Evolutionary conservation across 2,888 invertebrate genomes (phyloP), one percentile per base, ranked within the genome.

Genomic region (Microctonus brassicae): DNA sequence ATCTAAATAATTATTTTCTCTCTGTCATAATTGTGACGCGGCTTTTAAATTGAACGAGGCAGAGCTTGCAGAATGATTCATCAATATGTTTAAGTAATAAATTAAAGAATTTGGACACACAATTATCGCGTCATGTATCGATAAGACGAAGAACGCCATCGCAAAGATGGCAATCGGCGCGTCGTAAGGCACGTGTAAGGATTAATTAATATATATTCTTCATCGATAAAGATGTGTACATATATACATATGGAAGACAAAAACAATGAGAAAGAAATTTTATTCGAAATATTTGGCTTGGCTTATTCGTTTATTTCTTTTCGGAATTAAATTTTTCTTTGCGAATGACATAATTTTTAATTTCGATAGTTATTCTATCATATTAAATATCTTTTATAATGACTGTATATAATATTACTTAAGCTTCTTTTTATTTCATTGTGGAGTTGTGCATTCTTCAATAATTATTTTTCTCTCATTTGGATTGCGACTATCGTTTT

Each of bases 141-240:
- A 77, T 86, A 62, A 82, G 86, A 72, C 85, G 84, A 61, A 84
- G 87, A 73, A 86, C 86, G 73, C 87, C 87, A 34, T 87, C 87
- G 33, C 87, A 87, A 72, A 84, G 86, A 72, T 87, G 87, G 87
- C 87, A 87, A 74, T 87, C 87, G 55, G 87, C 86, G 68, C 82
- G 86, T 20, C 82, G 85, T 69, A 87, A 87, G 81, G 87, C 87
- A 80, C 87, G 86, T 78, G 87, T 87, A 87, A 87, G 86, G 79
- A 81, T 77, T 68, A 20, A 22, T 24, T 24, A 33, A 55, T 22
- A n/a, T 29, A 29, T 29, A 3, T 29, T 29, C 29, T 29, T 29
- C 29, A 29, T 29, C 29, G n/a, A 29, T 7, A 29, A 29, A 5
- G 29, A 29, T 29, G 7, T n/a, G n/a, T n/a, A n/a, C n/a, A n/a